Evolutionary conservation across 2,113 vertebrate species (phyloP).

Genomic region (Mesembrinibis cayennensis): DNA sequence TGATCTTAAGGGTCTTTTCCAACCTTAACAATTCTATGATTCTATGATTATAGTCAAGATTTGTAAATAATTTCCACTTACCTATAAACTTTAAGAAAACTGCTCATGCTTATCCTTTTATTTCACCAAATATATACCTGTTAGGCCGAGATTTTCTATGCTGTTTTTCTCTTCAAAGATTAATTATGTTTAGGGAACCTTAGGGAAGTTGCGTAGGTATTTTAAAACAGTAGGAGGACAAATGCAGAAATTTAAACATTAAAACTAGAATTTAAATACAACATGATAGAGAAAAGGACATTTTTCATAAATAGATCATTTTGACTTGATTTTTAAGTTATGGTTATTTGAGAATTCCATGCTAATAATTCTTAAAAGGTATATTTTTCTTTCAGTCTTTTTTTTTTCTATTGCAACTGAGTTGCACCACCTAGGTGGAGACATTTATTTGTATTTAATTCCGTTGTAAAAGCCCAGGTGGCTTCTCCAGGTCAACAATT

Average conservation of each 20-base stretch:
- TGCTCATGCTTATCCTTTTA: not conserved
- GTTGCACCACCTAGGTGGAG: not conserved
- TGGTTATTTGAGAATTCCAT: not conserved
- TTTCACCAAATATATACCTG: not conserved
- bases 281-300: not conserved
- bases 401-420: not conserved
- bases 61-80: not conserved
- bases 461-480: not conserved
- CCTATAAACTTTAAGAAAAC: not conserved
- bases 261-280: not conserved
- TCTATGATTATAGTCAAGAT: not conserved
- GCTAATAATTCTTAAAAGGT: not conserved
- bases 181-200: not conserved
- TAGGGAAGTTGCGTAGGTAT: not conserved
- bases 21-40: no score
- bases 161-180: not conserved
- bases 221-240: not conserved
- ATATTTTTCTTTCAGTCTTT: not conserved
- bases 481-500: not conserved
- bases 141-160: not conserved
- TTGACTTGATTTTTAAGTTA: not conserved
- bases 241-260: not conserved
- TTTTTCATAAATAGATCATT: not conserved
- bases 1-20: no score
- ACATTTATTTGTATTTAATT: not conserved